phyloP scores from a whole-genome alignment of 2,113 vertebrate species.

The Aegithalos caudatus region DNA sequence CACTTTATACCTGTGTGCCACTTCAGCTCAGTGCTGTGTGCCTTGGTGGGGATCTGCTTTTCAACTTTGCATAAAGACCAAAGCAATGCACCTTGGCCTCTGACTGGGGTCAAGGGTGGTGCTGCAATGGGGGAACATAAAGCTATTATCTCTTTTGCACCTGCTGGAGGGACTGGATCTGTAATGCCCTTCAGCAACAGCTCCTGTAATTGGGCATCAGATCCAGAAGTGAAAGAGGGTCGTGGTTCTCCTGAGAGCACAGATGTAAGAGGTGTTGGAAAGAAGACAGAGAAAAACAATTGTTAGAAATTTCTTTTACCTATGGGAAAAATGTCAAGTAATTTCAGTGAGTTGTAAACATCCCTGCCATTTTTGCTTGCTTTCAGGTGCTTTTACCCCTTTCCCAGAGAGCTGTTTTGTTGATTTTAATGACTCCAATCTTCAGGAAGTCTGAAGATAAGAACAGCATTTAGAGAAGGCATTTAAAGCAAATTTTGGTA shows the following conservation, averaged over 20 bases:
- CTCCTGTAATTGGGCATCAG: not conserved
- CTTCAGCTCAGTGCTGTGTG: not conserved
- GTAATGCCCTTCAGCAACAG: not conserved
- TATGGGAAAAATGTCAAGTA: not conserved
- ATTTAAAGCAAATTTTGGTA: not conserved
- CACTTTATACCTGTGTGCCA: not conserved
- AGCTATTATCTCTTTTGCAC: not conserved
- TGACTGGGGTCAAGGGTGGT: not conserved
- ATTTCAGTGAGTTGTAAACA: not conserved
- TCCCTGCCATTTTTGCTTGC: not conserved
- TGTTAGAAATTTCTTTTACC: conserved; percentile 10
- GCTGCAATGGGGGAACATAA: not conserved
- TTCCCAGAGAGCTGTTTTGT: not conserved
- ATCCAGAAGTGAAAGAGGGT: not conserved
- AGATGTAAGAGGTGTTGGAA: not conserved
- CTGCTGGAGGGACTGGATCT: not conserved
- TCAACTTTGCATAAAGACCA: not conserved
- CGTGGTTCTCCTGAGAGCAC: not conserved
- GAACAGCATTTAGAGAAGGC: not conserved
- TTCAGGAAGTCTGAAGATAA: not conserved
- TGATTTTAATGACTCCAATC: not conserved
- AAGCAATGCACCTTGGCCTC: not conserved
- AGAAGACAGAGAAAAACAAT: conserved; percentile 11
- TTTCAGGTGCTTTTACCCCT: not conserved
- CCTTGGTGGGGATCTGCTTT: not conserved